phyloP scores from a whole-genome alignment of 2,113 vertebrate genomes.

The Todiramphus chloris region DNA sequence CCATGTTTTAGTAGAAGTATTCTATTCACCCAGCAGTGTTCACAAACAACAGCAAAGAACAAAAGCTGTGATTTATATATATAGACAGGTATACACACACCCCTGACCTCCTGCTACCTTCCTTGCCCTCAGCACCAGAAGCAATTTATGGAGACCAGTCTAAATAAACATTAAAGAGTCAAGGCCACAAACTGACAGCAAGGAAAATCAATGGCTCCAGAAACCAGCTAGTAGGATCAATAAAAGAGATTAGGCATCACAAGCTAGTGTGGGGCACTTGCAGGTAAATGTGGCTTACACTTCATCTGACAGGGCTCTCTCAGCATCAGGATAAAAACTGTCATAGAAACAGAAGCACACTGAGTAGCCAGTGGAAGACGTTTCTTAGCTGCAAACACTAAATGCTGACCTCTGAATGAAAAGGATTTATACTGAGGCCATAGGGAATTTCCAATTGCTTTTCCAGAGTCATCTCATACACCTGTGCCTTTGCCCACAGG shows the following conservation, averaged over 20 bases:
- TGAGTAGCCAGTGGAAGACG: constrained; percentile 23
- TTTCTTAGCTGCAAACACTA: constrained; percentile 40
- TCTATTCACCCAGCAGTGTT: constrained; percentile 70
- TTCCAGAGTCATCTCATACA: constrained; percentile 37
- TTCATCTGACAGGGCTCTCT: constrained; percentile 68
- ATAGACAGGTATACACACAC: constrained; percentile 75
- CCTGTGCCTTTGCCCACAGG: constrained; percentile 4
- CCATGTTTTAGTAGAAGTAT: constrained; percentile 36
- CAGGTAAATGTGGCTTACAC: constrained; percentile 75
- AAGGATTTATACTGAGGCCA: constrained; percentile 42
- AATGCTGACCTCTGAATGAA: constrained; percentile 67
- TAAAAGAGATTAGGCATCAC: constrained; percentile 81
- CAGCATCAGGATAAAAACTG: constrained; percentile 69
- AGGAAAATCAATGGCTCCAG: constrained; percentile 82
- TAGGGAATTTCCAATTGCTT: constrained; percentile 61
- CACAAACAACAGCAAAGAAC: constrained; percentile 72
- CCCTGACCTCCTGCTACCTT: constrained; percentile 71
- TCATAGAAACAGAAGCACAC: constrained; percentile 62
- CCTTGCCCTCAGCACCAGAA: constrained; percentile 68
- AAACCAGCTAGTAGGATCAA: constrained; percentile 80
- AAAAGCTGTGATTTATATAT: constrained; percentile 82
- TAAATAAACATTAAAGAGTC: constrained; percentile 85
- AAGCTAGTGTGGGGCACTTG: constrained; percentile 67
- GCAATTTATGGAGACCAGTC: constrained; percentile 82
- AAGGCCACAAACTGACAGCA: constrained; percentile 80